Evolutionary conservation across 2,888 invertebrate genomes (phyloP).

Genomic region (Luffia ferchaultella): DNA sequence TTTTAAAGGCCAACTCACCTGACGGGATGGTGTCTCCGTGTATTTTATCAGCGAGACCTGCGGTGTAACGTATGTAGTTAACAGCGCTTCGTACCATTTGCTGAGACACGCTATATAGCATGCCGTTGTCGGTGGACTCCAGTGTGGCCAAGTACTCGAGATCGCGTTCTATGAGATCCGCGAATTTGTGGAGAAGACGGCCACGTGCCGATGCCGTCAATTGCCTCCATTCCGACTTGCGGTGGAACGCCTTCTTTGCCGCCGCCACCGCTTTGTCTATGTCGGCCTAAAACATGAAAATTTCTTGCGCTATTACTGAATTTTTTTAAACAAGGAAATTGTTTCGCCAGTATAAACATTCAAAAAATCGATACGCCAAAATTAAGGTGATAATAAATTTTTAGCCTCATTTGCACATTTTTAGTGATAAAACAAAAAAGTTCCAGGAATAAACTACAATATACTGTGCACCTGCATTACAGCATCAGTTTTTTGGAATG

Average conservation of each 20-base stretch:
- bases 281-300: conserved; percentile 57
- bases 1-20: too few species aligned
- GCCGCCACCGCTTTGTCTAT: conserved; percentile 79
- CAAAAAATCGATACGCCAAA: too few species aligned
- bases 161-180: conserved; percentile 81
- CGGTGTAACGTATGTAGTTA: conserved; percentile 75
- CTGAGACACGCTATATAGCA: conserved; percentile 71
- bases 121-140: conserved; percentile 92
- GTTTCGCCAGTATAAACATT: too few species aligned
- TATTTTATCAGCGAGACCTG: conserved; percentile 91
- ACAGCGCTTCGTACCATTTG: conserved; percentile 53
- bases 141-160: conserved; percentile 77
- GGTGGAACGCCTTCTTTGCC: conserved; percentile 75
- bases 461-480: too few species aligned
- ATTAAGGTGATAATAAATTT: too few species aligned
- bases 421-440: too few species aligned
- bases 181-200: conserved; percentile 73
- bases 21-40: conserved; percentile 76
- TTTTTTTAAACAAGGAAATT: too few species aligned
- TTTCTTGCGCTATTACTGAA: too few species aligned
- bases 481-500: too few species aligned
- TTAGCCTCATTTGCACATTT: too few species aligned
- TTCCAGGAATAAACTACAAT: too few species aligned
- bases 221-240: conserved; percentile 76
- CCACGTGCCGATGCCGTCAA: conserved; percentile 86